Evolutionary conservation across 2,888 invertebrate genomes (phyloP), one percentile per base, ranked within the genome.

Genomic region (Schizaphis graminum): DNA sequence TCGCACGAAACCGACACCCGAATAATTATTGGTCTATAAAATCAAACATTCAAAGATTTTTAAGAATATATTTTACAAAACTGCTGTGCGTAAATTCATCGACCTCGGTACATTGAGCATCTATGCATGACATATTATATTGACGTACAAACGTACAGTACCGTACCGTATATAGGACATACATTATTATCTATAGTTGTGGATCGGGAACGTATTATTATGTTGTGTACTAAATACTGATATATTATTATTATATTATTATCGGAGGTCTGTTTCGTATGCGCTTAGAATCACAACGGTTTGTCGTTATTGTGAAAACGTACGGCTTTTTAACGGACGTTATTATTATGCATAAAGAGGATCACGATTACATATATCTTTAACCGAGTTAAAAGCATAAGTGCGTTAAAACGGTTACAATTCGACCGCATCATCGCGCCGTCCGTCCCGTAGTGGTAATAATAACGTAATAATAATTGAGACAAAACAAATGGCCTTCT

Each of bases 401-500:
- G 89, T 49, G 61, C 88, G 88, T 88, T 56, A 41, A 49, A 89
- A 57, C 53, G 91, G 91, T 57, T 35, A 44, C 47, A 24, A 91
- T 91, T 86, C 91, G 86, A 57, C 47, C 44, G 21, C 10, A 2
- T 28, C 44, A 53, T 28, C 21, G 85, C 44, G 91, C 16, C 53
- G 49, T 35, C 16, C 8, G 24, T 49, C 87, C 21, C 47, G 87
- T 47, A 67, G 21, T 49, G 7, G 26, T 89, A 86, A 44, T 86
- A 24, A 84, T 10, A 10, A 84, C 26, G 28, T 89, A 89, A 41
- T 61, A 67, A 86, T 92, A 67, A 88, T 92, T 88, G 67, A 88
- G 88, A 92, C 88, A 11, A 53, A 86, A 85, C 91, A 86, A 91
- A 91, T 91, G 91, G 86, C 86, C 57, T 53, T 11, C 61, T 21